Conservation (phyloP, 2,888 invertebrate species). For the Rhagonycha fulva region DNA sequence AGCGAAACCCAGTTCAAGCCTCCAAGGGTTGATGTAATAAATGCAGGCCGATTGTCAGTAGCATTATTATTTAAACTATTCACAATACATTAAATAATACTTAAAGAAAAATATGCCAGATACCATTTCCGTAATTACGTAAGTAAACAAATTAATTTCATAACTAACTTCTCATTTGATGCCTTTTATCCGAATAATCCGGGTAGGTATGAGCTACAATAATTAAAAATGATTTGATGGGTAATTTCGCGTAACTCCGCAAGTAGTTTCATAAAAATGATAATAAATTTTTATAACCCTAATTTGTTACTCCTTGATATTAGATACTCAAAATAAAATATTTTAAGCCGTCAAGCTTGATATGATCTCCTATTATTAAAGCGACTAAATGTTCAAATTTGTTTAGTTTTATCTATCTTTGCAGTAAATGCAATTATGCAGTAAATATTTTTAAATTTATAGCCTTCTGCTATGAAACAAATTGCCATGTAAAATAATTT, state of each 20-base stretch:
- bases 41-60: slow-evolving; percentile 6
- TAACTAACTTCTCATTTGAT: not conserved
- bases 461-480: not conserved
- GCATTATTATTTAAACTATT: not conserved
- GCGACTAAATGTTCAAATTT: not conserved
- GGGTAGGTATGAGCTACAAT: not conserved
- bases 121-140: too few species aligned
- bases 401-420: not conserved
- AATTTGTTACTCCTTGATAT: not conserved
- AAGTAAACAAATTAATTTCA: not conserved
- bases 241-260: not conserved
- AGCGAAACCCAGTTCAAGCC: slow-evolving; percentile 8
- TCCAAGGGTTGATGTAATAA: slow-evolving; percentile 11
- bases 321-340: not conserved
- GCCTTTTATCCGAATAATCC: not conserved
- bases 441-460: not conserved
- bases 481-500: not conserved
- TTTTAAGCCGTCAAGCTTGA: not conserved
- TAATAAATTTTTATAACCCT: not conserved
- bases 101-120: too few species aligned
- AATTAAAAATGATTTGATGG: not conserved
- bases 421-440: not conserved
- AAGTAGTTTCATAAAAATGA: not conserved
- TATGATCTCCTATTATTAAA: not conserved
- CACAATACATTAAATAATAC: not conserved